phyloP scores from a whole-genome alignment of 1,140 invertebrate species.

The Pogonognathellus flavescens region DNA sequence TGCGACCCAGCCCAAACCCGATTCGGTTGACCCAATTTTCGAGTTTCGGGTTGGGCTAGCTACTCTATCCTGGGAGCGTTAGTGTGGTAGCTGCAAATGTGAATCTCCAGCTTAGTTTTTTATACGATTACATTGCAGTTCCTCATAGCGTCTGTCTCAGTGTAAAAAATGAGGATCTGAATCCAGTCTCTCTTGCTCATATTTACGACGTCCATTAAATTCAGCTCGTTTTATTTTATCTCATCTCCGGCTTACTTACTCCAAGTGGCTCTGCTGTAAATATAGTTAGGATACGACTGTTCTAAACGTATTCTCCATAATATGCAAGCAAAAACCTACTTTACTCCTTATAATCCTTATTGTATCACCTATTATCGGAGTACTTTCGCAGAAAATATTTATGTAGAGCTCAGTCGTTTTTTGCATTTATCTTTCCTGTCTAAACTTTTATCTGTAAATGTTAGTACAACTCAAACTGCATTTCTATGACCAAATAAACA shows the following conservation, averaged over 20 bases:
- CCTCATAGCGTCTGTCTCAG: neutral
- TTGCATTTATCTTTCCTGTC: too few species aligned
- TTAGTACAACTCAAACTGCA: too few species aligned
- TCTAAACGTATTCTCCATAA: neutral
- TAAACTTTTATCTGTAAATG: too few species aligned
- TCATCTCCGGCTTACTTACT: neutral
- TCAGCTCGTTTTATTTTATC: constrained; percentile 23
- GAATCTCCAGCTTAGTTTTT: neutral
- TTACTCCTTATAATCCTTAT: neutral
- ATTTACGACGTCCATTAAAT: constrained; percentile 15
- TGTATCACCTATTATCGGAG: neutral
- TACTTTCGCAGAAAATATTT: too few species aligned
- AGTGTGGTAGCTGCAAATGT: neutral
- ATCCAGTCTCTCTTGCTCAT: neutral
- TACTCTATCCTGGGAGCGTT: neutral
- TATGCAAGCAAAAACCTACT: neutral
- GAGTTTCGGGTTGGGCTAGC: too few species aligned
- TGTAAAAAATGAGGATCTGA: constrained; percentile 19
- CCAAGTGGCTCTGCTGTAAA: neutral
- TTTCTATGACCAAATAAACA: too few species aligned
- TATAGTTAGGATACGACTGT: neutral
- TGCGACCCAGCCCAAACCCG: too few species aligned
- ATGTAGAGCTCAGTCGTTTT: too few species aligned
- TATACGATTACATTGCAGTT: neutral
- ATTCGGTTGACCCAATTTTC: too few species aligned